Evolutionary conservation across 2,113 vertebrate species (phyloP), one percentile per base, ranked within the genome.

Genomic region (Irena cyanogastra): DNA sequence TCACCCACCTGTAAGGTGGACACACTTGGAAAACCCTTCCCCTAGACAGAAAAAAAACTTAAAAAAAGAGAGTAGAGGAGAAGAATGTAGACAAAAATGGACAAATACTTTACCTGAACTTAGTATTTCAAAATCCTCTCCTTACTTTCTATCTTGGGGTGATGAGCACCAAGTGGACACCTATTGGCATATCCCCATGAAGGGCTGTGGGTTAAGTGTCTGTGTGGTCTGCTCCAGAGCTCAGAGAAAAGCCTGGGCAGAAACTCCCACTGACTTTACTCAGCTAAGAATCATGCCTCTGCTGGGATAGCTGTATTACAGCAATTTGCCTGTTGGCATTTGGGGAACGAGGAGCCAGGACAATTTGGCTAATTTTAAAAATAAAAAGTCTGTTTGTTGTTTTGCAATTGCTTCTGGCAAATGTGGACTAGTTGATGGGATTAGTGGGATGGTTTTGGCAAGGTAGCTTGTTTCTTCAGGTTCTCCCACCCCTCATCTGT

Each of bases 401-500:
- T 93, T 95, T 68, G 65, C 60, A 39, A 23, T 91, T 80, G 33
- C 57, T 96, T 86, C 70, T 93, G 68, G 72, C 42, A 94, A 74
- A 64, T 11, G 9, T 9, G 68, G 75, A 90, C 47, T 86, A 83
- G 30, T 56, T 81, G 56, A 10, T 94, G 44, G 61, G 61, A 92
- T 57, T 81, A 82, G 60, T 80, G 52, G 70, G 52, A 83, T 35
- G 42, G 10, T 74, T 96, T 91, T 93, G 88, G 75, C 81, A 56
- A 45, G 19, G 42, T 83, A 59, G 22, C 4, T 83, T 83, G 4
- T 30, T 91, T 93, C 78, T 85, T 80, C 59, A 80, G 53, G 47
- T 93, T 95, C 63, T 94, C 59, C 75, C 64, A 95, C 79, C n/a
- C 26, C 59, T 96, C 79, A 77, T 95, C 85, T 89, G 60, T 85